phyloP scores from a whole-genome alignment of 2,113 vertebrate genomes.

The Silurus asotus region DNA sequence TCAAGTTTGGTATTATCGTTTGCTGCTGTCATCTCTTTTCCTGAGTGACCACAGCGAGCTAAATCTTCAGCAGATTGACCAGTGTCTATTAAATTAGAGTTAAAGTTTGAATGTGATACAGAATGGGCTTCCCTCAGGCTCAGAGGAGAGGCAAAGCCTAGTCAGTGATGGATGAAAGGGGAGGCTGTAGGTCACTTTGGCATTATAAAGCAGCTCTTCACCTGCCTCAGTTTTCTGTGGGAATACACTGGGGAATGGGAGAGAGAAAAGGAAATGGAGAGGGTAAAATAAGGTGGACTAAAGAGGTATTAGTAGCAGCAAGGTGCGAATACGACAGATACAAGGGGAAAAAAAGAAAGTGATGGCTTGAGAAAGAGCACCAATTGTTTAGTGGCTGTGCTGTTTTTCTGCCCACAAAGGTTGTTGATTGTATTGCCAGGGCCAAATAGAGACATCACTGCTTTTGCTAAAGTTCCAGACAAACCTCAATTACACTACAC shows the following conservation, averaged over 20 bases:
- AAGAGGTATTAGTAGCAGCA: conserved; percentile 1
- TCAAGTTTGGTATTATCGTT: conserved; percentile 31
- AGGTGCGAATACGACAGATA: not conserved
- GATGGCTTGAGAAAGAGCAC: not conserved
- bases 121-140: conserved; percentile 16
- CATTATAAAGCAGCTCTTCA: conserved; percentile 23
- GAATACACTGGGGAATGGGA: not conserved
- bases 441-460: not conserved
- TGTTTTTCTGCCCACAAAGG: not conserved
- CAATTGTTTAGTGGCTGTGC: conserved; percentile 20
- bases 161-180: conserved; percentile 41
- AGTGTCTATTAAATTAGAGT: conserved; percentile 28
- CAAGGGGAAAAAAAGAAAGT: not conserved
- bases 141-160: conserved; percentile 26
- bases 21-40: conserved; percentile 9
- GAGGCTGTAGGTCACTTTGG: conserved; percentile 15
- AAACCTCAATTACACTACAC: conserved; percentile 7
- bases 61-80: conserved; percentile 19
- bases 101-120: conserved; percentile 21
- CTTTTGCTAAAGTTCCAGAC: not conserved
- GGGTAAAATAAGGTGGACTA: not conserved
- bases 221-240: conserved; percentile 16
- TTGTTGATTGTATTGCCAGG: not conserved
- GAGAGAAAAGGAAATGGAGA: conserved; percentile 5
- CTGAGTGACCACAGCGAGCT: conserved; percentile 4